A percentile compares a stretch with the other conserved stretches of the same genome.
Conservation (phyloP, 2,888 invertebrate species). For the Odontocolon sp. region DNA sequence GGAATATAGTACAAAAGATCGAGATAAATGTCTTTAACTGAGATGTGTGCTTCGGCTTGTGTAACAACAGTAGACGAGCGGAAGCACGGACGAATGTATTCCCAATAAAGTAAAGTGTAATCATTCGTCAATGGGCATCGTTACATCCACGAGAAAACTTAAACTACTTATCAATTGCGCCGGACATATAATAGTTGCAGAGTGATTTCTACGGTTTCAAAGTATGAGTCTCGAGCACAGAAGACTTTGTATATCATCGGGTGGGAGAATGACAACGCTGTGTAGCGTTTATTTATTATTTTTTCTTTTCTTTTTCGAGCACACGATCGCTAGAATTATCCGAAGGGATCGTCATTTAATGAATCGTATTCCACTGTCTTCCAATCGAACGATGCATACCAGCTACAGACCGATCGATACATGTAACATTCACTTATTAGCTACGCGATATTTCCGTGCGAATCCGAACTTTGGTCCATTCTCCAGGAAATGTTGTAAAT, state of each 20-base stretch:
- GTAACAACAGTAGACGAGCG: not conserved
- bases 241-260: conserved; percentile 1
- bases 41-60: conserved; percentile 14
- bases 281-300: not conserved
- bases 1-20: conserved; percentile 28
- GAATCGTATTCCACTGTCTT: conserved; percentile 8
- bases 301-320: conserved; percentile 7
- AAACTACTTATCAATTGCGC: conserved; percentile 41
- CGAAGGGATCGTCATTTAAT: conserved; percentile 7
- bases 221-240: conserved; percentile 20
- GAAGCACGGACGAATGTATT: conserved; percentile 4
- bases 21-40: conserved; percentile 25
- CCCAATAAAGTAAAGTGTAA: not conserved
- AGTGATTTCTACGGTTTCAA: conserved; percentile 17
- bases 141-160: conserved; percentile 24
- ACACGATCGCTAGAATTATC: conserved; percentile 16
- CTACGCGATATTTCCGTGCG: conserved; percentile 50
- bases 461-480: conserved; percentile 64
- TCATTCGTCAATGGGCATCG: not conserved
- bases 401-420: conserved; percentile 27
- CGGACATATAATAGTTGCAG: not conserved
- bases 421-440: conserved; percentile 48
- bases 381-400: conserved; percentile 11
- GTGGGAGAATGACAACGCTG: not conserved
- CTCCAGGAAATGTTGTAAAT: conserved; percentile 34